Evolutionary conservation across 2,113 vertebrate genomes (phyloP).

Genomic region (Cyphomyrus plagiostoma): DNA sequence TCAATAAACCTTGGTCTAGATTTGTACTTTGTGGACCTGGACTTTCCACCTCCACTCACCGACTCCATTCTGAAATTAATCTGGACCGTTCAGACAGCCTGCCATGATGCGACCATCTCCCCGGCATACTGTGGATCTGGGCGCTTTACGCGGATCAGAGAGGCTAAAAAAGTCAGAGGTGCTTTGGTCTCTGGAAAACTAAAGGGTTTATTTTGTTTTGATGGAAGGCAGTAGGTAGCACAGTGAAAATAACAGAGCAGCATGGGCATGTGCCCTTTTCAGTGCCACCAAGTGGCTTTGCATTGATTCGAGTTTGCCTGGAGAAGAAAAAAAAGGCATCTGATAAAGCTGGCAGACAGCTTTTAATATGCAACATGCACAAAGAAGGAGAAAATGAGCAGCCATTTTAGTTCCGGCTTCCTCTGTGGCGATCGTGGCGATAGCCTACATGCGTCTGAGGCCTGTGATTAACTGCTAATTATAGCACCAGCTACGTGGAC

Average conservation of each 20-base stretch:
- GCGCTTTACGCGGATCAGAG: background rate
- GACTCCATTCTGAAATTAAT: background rate
- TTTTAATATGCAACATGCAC: background rate
- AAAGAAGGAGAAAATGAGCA: background rate
- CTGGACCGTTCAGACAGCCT: background rate
- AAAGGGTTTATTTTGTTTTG: background rate
- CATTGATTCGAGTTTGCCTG: background rate
- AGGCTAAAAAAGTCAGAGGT: background rate
- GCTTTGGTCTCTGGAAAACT: background rate
- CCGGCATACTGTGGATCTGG: background rate
- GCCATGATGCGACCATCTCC: background rate
- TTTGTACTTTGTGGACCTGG: background rate
- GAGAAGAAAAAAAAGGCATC: background rate
- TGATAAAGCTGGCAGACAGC: background rate
- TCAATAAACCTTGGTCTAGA: background rate
- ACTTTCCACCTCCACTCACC: background rate
- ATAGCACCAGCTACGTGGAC: background rate
- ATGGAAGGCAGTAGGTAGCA: background rate
- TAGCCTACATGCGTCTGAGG: slow-evolving; percentile 9
- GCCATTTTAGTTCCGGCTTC: slow-evolving; percentile 21
- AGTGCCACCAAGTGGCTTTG: background rate
- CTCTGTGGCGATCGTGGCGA: background rate
- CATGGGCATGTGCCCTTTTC: background rate
- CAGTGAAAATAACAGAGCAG: background rate
- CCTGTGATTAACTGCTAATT: slow-evolving; percentile 17